phyloP scores from a whole-genome alignment of 2,113 vertebrate species.

The Solea solea region DNA sequence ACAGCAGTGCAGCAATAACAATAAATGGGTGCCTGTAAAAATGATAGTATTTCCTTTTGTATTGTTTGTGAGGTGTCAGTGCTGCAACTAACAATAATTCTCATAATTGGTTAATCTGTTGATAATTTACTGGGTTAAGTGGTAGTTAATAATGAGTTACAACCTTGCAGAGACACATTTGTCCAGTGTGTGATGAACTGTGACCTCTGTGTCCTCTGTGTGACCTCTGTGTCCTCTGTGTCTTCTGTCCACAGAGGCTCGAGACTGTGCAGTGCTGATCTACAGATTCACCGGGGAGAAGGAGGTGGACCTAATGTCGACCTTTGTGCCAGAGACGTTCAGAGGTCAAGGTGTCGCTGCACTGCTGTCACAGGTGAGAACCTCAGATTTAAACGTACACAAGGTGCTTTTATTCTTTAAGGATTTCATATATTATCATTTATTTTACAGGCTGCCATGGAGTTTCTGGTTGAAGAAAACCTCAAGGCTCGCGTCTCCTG shows the following conservation, averaged over 20 bases:
- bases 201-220: too few relatives aligned
- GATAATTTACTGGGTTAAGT: background rate
- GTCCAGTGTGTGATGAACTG: too few relatives aligned
- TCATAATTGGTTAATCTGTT: background rate
- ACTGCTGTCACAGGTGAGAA: conserved; percentile 68
- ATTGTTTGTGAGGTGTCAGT: background rate
- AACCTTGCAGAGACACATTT: too few relatives aligned
- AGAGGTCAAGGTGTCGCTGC: conserved; percentile 77
- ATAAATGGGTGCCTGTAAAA: background rate
- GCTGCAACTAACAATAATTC: too few relatives aligned
- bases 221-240: background rate
- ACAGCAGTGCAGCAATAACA: background rate
- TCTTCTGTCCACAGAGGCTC: conserved; percentile 24
- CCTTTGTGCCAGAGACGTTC: conserved; percentile 69
- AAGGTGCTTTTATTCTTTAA: background rate
- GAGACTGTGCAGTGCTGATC: conserved; percentile 54
- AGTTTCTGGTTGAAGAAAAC: conserved; percentile 77
- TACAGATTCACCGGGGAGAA: conserved; percentile 66
- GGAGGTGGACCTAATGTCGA: conserved; percentile 76
- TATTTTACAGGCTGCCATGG: conserved; percentile 72
- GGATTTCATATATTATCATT: background rate
- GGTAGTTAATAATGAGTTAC: too few relatives aligned
- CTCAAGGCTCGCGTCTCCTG: conserved; percentile 76
- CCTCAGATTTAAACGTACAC: fast-evolving
- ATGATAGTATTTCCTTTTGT: background rate